Base-by-base conservation (phyloP, 2,888 invertebrate genomes). In the Allophyes oxyacanthae region DNA sequence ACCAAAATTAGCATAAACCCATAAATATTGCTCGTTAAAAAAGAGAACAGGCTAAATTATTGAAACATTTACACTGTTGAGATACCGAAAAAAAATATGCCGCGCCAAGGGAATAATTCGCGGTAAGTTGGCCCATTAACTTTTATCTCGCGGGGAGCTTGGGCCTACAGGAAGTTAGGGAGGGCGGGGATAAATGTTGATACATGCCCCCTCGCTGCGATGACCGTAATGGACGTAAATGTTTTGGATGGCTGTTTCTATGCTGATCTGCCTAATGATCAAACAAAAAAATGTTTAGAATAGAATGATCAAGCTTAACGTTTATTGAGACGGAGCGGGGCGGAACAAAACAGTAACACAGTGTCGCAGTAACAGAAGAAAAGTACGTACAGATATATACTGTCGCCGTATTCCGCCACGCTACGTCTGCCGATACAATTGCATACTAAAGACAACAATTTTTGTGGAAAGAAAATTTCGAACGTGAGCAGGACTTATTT, bases 41-140 rank as follows among this genome's bases (percentile, higher is more conserved):
- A 80, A 45, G 55, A 59, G 72, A 71, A 73, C 75, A 67, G 75
- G 53, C 70, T 78, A 77, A 84, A 78, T 81, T 81, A 83, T 82
- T 83, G 78, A 79, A 81, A 78, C 81, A 81, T 82, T 81, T 81
- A 63, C 69, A 72, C 62, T 60, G 72, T 70, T 60, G 69, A 80
- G 78, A 78, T 80, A 79, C 75, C 51, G 64, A 78, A 81, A 79
- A 64, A 75, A 78, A 80, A 82, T 75, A 78, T 81, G 73, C 76
- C 66, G 53, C 66, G 72, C 60, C 70, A 49, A 41, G 86, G 88
- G 88, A 85, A 88, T 89, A 86, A 90, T 89, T 89, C 82, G 86
- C 78, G 85, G 88, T 87, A 89, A 91, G 89, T 89, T 89, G 89
- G 82, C 50, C 87, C 90, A 91, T 91, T 91, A 91, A 90, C 85